Evolutionary conservation across 1,140 invertebrate species (phyloP), one percentile per base, ranked within the genome.

Genomic region (Frieseomelitta varia): DNA sequence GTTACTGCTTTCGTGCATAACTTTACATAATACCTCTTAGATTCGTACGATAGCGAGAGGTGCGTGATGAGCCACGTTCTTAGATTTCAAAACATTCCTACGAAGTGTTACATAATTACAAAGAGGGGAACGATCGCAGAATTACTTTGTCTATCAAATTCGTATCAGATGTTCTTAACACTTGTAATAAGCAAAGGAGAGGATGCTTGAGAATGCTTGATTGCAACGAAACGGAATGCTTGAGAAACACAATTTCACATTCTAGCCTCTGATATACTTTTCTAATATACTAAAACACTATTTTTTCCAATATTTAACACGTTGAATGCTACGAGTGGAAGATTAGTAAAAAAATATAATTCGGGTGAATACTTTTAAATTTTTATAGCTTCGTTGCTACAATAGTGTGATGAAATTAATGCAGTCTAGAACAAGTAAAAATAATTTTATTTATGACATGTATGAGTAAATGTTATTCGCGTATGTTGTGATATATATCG

Each of bases 11-110:
- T 47, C 39, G 39, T 47, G 39, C 39, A 47, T 47, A 47, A 47
- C 8, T 47, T 47, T 47, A 47, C 39, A 47, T 47, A 78, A 83
- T 83, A 53, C 34, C 78, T 71, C 55, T 83, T n/a, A 69, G 69
- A 83, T 78, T 78, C 55, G 61, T 78, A 71, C 58, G 58, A 39
- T 34, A 55, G 21, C 67, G 19, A 34, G 14, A 19, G 39, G 0
- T 21, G 21, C 39, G 27, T n/a, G 27, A 63, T 17, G 27, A 4
- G 8, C 24, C 61, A 34, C 30, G 10, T 12, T 47, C 58, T 61
- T 4, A 14, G 63, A 6, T n/a, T 27, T 65, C 14, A 27, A 27
- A 63, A 27, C 63, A 15, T 65, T 27, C 24, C 10, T 69, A 24
- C 14, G 11, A 19, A 14, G 3, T 17, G 78, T 47, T 47, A 47